Evolutionary conservation across 2,113 vertebrate genomes (phyloP).

Genomic region (Lophochroa leadbeateri): DNA sequence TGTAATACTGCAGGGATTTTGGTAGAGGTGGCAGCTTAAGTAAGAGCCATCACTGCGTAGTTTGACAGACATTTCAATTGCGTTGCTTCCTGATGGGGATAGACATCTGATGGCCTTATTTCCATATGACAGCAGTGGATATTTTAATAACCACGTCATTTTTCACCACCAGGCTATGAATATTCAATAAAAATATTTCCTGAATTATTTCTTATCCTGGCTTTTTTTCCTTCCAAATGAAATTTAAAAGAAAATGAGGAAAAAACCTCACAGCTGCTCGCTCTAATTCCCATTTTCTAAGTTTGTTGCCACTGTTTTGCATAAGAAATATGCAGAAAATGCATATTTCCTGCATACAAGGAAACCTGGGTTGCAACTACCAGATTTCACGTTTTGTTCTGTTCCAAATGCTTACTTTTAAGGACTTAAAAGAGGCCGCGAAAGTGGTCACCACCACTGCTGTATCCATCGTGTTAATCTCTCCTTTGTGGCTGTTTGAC

Average conservation of each 20-base stretch:
- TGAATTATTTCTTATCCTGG: neutral
- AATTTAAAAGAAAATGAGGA: neutral
- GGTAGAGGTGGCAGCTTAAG: neutral
- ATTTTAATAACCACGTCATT: neutral
- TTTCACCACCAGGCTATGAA: constrained; percentile 5
- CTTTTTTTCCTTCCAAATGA: neutral
- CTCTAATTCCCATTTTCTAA: neutral
- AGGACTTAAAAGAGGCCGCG: neutral
- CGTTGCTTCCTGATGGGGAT: neutral
- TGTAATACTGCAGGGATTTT: neutral
- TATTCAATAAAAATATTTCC: neutral
- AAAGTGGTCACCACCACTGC: neutral
- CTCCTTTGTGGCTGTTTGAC: neutral
- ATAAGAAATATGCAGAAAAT: neutral
- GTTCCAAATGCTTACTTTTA: neutral
- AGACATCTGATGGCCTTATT: neutral
- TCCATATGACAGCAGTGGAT: neutral
- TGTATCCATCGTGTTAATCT: neutral
- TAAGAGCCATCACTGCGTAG: neutral
- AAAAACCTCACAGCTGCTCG: neutral
- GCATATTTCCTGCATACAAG: neutral
- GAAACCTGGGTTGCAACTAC: neutral
- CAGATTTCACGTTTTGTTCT: neutral
- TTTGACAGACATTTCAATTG: neutral
- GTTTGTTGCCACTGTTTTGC: neutral